phyloP scores from a whole-genome alignment of 2,797 vertebrate species.

The Mormyrops attenuatus region DNA sequence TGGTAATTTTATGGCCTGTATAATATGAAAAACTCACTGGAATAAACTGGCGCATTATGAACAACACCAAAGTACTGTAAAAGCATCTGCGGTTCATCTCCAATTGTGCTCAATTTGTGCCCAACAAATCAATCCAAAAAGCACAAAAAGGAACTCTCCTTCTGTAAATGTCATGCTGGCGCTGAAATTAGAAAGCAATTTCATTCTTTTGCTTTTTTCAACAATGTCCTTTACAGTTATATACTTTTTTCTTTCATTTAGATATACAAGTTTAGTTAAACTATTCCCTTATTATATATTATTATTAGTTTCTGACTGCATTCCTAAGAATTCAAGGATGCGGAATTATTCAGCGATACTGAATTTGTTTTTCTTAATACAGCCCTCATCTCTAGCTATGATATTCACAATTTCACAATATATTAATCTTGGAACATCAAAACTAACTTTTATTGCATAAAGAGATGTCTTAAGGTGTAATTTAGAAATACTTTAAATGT shows the following conservation, averaged over 20 bases:
- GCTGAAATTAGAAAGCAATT: neutral
- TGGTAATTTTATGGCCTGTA: slow-evolving; percentile 33
- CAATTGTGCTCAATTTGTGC: slow-evolving; percentile 39
- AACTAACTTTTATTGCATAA: slow-evolving; percentile 25
- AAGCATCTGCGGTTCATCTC: slow-evolving; percentile 45
- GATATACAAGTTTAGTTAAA: slow-evolving; percentile 41
- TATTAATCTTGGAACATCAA: slow-evolving; percentile 34
- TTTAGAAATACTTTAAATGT: neutral
- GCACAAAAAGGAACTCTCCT: neutral
- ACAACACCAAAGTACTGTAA: slow-evolving; percentile 29
- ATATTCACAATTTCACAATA: slow-evolving; percentile 32
- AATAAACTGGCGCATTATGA: slow-evolving; percentile 25
- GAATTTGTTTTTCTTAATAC: neutral
- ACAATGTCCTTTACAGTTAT: neutral
- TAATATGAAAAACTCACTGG: slow-evolving; percentile 32
- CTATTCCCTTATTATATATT: neutral
- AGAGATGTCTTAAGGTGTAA: slow-evolving; percentile 10
- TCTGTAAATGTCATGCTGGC: neutral
- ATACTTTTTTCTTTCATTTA: neutral
- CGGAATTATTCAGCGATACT: neutral
- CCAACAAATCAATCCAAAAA: neutral
- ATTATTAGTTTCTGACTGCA: neutral
- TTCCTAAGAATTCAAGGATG: neutral
- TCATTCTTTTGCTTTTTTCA: neutral
- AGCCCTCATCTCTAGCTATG: slow-evolving; percentile 29